phyloP scores from a whole-genome alignment of 2,113 vertebrate genomes.

The Crotalus horridus region DNA sequence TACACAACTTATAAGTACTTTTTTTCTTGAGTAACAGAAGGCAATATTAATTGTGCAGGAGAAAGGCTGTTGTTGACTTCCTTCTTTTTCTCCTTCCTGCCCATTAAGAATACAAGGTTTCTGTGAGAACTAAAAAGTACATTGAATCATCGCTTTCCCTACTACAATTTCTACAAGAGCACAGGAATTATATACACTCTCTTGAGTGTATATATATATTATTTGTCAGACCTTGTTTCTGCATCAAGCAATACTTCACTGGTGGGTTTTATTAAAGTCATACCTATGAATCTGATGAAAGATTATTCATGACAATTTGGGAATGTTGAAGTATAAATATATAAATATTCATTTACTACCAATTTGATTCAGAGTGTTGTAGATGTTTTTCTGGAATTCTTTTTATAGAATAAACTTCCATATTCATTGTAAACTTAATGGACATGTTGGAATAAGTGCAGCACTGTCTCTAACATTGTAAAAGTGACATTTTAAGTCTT shows the following conservation, averaged over 20 bases:
- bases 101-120: neutral
- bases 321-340: neutral
- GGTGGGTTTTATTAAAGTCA: neutral
- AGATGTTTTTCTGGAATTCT: neutral
- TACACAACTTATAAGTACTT: neutral
- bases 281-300: neutral
- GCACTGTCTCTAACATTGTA: neutral
- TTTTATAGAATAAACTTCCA: neutral
- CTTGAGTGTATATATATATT: neutral
- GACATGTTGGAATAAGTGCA: neutral
- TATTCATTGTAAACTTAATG: neutral
- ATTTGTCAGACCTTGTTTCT: neutral
- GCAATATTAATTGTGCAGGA: neutral
- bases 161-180: neutral
- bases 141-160: neutral
- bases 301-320: neutral
- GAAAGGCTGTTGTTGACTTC: neutral
- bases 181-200: neutral
- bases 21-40: conserved; percentile 1
- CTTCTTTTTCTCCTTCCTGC: neutral
- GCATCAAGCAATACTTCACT: neutral
- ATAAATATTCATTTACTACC: neutral
- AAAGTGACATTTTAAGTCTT: neutral
- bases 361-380: neutral
- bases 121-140: neutral